phyloP scores from a whole-genome alignment of 2,113 vertebrate genomes.

The Neopipo cinnamomea region DNA sequence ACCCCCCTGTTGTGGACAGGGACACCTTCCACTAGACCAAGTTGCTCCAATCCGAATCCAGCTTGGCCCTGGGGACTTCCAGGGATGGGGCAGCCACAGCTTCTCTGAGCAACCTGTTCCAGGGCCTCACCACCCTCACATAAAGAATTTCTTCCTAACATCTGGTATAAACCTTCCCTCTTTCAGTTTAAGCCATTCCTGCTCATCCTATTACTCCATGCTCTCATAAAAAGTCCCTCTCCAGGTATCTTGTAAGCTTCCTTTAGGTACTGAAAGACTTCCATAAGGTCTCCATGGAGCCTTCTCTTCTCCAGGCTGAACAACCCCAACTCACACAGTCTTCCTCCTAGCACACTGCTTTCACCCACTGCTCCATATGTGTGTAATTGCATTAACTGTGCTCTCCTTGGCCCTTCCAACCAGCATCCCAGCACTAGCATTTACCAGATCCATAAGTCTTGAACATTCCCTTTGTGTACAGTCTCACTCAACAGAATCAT shows the following conservation, averaged over 20 bases:
- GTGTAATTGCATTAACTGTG: background rate
- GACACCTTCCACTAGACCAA: background rate
- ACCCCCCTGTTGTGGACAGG: background rate
- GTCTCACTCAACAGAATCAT: background rate
- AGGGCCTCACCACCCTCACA: background rate
- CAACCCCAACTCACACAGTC: background rate
- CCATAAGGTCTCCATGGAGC: background rate
- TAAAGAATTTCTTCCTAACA: background rate
- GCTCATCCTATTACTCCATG: fast-evolving
- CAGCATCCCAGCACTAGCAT: background rate
- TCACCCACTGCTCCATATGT: background rate
- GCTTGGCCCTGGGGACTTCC: background rate
- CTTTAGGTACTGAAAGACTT: background rate
- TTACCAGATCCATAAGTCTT: background rate
- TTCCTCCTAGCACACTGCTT: background rate
- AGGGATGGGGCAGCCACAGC: background rate
- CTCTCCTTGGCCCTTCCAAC: background rate
- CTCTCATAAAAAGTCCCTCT: background rate
- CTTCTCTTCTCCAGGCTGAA: background rate
- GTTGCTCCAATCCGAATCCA: background rate
- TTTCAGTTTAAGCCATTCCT: background rate
- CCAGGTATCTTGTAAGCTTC: background rate
- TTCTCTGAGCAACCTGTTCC: background rate
- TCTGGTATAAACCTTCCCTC: background rate
- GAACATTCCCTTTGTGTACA: background rate